A percentile compares a stretch with the other conserved stretches of the same genome.
Evolutionary conservation across 2,797 vertebrate species (phyloP).

Genomic region (Gymnodraco acuticeps): DNA sequence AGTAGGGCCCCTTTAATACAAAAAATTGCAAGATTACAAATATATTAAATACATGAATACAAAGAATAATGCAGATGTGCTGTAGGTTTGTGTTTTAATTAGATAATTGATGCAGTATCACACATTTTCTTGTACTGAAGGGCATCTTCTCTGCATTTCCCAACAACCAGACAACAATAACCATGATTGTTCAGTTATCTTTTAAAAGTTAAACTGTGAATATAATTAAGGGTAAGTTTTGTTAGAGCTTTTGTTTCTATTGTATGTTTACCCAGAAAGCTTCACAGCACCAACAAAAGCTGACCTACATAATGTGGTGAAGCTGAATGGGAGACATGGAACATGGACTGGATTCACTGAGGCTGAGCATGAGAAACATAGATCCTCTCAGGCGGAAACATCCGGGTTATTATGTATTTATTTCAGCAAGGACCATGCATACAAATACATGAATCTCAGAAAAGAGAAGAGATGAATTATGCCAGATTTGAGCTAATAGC

Average conservation of each 20-base stretch:
- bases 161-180: slow-evolving; percentile 75
- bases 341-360: slow-evolving; percentile 60
- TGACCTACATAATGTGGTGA: slow-evolving; percentile 76
- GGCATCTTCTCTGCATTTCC: slow-evolving; percentile 8
- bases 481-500: no score
- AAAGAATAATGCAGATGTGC: background rate
- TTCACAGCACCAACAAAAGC: slow-evolving; percentile 74
- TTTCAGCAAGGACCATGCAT: no score
- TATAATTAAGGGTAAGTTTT: slow-evolving; percentile 59
- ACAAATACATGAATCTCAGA: no score
- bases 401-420: background rate
- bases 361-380: slow-evolving; percentile 68
- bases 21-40: no score
- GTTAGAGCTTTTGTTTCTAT: slow-evolving; percentile 68
- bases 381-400: slow-evolving; percentile 57
- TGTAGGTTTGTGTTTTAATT: background rate
- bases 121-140: slow-evolving; percentile 10
- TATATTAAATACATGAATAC: no score
- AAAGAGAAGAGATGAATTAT: no score
- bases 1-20: no score
- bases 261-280: slow-evolving; percentile 56
- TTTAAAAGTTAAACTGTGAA: slow-evolving; percentile 41
- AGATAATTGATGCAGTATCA: background rate
- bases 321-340: slow-evolving; percentile 58
- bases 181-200: slow-evolving; percentile 49